Base-by-base conservation (phyloP, 2,888 invertebrate species). In the Nasonia oneida region DNA sequence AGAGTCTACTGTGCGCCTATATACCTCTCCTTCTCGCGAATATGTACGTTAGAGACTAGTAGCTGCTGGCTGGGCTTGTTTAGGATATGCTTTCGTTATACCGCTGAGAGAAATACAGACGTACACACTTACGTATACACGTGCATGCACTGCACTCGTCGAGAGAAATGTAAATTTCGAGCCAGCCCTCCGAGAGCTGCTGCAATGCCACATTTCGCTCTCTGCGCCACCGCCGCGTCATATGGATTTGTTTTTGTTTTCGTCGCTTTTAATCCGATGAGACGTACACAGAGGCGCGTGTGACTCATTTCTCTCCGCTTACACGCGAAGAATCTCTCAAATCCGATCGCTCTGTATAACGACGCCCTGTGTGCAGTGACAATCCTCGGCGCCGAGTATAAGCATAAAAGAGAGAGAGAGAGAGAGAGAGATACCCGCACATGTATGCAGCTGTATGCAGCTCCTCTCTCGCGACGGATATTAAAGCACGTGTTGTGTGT, bases 401-500 rank as follows among this genome's bases (percentile, higher is more conserved):
- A 29, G 39, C 71, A n/a, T n/a, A 39, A 39, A 39, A 71, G 71
- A 37, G 39, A 71, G 33, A 37, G 47, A 23, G 73, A 14, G 71
- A 14, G 23, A 67, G 64, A 61, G 23, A 33, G 57, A 29, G 12
- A 67, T 67, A 67, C 61, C 64, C 64, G 74, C 14, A 29, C 29
- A 75, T 12, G 37, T 64, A 33, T 70, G 53, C 42, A n/a, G 70
- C 57, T 47, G 33, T 42, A 70, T 47, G 18, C 57, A 15, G 18
- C n/a, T n/a, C 33, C n/a, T 42, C 50, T 33, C 70, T 39, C 57
- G 15, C 71, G 82, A 75, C 64, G 64, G 64, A 81, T 81, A 75
- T 75, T 81, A 75, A 81, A 81, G 39, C 70, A 77, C 57, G 74
- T 50, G 47, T 74, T 74, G 29, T 70, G 74, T 53, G 71, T 61